Percentiles rank a stretch among this genome's conserved stretches.
Conservation (phyloP, 1,140 invertebrate species). For the Drosophila carrolli region DNA sequence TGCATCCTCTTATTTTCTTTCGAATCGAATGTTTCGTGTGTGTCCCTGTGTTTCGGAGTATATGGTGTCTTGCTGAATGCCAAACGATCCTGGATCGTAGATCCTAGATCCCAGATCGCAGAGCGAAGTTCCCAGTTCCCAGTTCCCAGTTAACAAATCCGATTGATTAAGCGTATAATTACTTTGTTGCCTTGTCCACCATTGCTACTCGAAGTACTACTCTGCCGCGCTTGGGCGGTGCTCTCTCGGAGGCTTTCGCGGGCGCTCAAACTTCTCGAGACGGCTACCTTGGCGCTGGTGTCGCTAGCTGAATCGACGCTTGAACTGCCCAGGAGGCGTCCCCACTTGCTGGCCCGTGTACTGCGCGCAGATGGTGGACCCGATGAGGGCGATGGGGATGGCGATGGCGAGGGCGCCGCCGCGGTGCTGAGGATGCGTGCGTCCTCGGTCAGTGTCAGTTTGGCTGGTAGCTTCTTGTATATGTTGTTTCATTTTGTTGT, state of each 20-base stretch:
- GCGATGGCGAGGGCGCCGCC: slow-evolving; percentile 86
- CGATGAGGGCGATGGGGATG: slow-evolving; percentile 86
- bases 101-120: background rate
- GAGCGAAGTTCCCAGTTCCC: background rate
- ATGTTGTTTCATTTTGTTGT: slow-evolving; percentile 38
- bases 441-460: slow-evolving; percentile 84
- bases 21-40: background rate
- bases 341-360: slow-evolving; percentile 90
- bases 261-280: slow-evolving; percentile 89
- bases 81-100: background rate
- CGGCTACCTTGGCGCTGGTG: slow-evolving; percentile 85
- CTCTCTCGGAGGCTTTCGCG: slow-evolving; percentile 87
- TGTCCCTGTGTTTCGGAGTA: slow-evolving; percentile 11
- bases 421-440: slow-evolving; percentile 84
- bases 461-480: slow-evolving; percentile 84
- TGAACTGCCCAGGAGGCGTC: slow-evolving; percentile 90
- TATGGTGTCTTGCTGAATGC: slow-evolving; percentile 8
- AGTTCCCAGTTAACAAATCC: background rate
- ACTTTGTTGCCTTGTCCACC: slow-evolving; percentile 88
- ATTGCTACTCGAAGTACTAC: slow-evolving; percentile 85
- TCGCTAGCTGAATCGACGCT: slow-evolving; percentile 87
- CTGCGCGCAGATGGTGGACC: slow-evolving; percentile 84
- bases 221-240: slow-evolving; percentile 85
- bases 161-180: slow-evolving; percentile 53
- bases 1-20: slow-evolving; percentile 17